Evolutionary conservation across 2,797 vertebrate genomes (phyloP).

Genomic region (Yasuhikotakia modesta): DNA sequence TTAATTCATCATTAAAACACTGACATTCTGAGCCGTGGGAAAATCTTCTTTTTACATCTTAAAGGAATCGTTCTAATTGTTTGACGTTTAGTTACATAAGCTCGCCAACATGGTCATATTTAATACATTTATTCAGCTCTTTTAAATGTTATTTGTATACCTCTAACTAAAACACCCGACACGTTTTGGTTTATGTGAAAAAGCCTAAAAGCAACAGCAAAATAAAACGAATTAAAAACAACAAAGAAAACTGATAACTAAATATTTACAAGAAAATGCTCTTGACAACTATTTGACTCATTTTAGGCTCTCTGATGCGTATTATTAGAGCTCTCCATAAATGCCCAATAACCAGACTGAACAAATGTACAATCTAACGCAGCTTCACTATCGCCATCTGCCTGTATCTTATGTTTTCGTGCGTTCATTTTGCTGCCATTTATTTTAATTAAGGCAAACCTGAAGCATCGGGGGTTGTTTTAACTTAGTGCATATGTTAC

Average conservation of each 20-base stretch:
- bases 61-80: too few species aligned
- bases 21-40: neutral
- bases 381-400: slow-evolving; percentile 75
- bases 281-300: neutral
- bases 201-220: too few species aligned
- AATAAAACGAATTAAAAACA: neutral
- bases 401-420: slow-evolving; percentile 65
- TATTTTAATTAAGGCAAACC: neutral
- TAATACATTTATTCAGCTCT: too few species aligned
- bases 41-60: too few species aligned
- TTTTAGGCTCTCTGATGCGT: too few species aligned
- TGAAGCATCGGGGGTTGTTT: neutral
- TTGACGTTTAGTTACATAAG: neutral
- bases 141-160: too few species aligned
- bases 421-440: neutral
- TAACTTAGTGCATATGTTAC: neutral
- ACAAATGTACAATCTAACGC: slow-evolving; percentile 38
- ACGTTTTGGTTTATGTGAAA: too few species aligned
- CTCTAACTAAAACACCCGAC: too few species aligned
- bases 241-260: neutral
- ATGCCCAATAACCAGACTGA: slow-evolving; percentile 31
- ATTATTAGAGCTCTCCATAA: slow-evolving; percentile 18
- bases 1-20: slow-evolving; percentile 1
- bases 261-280: neutral
- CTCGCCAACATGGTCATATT: neutral